phyloP scores from a whole-genome alignment of 2,797 vertebrate genomes.

The Enteromius fasciolatus region DNA sequence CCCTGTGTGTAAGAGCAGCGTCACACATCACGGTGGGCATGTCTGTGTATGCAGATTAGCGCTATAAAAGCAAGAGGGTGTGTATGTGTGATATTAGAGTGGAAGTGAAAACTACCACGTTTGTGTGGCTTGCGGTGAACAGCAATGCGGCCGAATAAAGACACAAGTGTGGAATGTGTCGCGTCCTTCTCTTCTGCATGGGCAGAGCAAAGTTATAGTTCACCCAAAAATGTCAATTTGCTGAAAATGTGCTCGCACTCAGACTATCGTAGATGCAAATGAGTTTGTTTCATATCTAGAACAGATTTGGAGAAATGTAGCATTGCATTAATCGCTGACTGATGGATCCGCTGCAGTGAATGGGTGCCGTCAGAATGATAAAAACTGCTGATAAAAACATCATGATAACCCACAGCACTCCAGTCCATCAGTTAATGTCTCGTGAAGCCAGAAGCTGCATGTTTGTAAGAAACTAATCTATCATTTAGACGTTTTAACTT shows the following conservation, averaged over 20 bases:
- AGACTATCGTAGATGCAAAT: neutral
- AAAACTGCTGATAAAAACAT: neutral
- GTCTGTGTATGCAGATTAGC: conserved; percentile 22
- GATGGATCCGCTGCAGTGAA: neutral
- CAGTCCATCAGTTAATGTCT: neutral
- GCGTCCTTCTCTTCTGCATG: conserved; percentile 40
- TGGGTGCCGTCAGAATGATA: neutral
- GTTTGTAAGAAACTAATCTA: neutral
- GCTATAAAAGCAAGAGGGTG: conserved; percentile 3
- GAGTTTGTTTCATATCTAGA: neutral
- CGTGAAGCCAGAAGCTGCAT: neutral
- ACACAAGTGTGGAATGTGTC: conserved; percentile 73
- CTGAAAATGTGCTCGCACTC: neutral
- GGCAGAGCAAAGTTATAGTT: neutral
- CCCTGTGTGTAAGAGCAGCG: conserved; percentile 2
- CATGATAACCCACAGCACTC: neutral
- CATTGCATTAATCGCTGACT: neutral
- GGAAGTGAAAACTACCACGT: neutral
- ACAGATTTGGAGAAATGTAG: no score
- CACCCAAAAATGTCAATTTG: neutral
- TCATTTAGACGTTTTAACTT: neutral
- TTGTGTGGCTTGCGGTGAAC: conserved; percentile 43
- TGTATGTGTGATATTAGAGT: conserved; percentile 38
- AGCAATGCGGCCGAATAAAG: conserved; percentile 58
- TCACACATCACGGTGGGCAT: conserved; percentile 21